These are phyloP conservation scores for Drosophila antonietae DNA, from an alignment of 2,888 invertebrate species.

Conservation along the genomic window DNA sequence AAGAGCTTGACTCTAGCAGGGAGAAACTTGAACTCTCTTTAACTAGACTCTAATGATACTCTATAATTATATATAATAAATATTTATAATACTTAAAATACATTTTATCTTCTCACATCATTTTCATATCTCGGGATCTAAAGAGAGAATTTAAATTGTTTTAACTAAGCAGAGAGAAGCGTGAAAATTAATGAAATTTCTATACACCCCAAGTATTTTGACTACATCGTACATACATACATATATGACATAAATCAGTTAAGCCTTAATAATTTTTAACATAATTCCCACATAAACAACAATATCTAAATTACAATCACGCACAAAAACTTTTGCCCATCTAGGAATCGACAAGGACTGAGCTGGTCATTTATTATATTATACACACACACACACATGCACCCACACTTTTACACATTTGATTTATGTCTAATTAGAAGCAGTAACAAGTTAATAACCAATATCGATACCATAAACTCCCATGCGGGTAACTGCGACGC, in stretches of 20 bases:
- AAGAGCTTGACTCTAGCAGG: neutral
- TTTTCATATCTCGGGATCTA: no score
- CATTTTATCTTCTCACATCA: neutral
- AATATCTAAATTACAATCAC: constrained; percentile 20
- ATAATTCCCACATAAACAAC: constrained; percentile 1
- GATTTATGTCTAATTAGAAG: constrained; percentile 61
- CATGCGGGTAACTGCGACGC: neutral
- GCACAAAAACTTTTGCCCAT: constrained; percentile 28
- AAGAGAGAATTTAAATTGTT: no score
- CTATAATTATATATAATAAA: neutral
- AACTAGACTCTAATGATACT: neutral
- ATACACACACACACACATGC: neutral
- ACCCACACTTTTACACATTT: constrained; percentile 20
- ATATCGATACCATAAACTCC: constrained; percentile 31
- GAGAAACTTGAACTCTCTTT: neutral
- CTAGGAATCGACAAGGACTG: neutral
- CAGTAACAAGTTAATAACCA: constrained; percentile 54
- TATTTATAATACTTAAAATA: neutral
- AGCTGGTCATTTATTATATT: constrained; percentile 24
- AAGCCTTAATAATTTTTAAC: neutral
- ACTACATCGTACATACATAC: no score
- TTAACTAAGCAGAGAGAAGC: neutral
- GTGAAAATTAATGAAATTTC: neutral
- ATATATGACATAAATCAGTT: neutral
- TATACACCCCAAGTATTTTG: neutral